Evolutionary conservation across 2,888 invertebrate species (phyloP), one percentile per base, ranked within the genome.

Genomic region (Aradus depressus): DNA sequence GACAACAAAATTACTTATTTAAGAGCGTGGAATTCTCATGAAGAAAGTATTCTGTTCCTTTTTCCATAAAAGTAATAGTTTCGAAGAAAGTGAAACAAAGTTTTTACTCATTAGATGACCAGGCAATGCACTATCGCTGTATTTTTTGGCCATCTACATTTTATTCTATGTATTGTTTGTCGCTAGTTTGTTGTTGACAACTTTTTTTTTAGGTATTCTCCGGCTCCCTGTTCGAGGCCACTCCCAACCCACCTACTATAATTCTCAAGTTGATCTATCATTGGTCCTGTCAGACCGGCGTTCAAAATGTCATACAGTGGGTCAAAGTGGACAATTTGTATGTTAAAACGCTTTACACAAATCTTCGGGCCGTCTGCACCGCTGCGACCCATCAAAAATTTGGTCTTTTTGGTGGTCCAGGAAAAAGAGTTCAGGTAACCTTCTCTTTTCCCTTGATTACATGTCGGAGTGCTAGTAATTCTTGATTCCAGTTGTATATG

Each of bases 231-330:
- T 91, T 90, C 63, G 89, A 90, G 68, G 84, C 84, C 0, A 83
- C 87, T 2, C 81, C 84, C 0, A 84, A 89, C 68, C 82, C 86
- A 0, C 89, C 91, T 0, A 82, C 83, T 28, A 81, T 85, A 0
- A 71, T 90, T 6, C 69, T 91, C 1, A 90, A 90, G 62, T 71
- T 91, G 0, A 76, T 91, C 45, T 91, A 91, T 68, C 90, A 90
- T 65, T 91, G 91, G 91, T 77, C 87, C 0, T 90, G 90, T 60
- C 90, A 91, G 65, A 90, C 91, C 0, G 86, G 84, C 58, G 84
- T 89, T 1, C 83, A 84, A 60, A 91, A 90, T 63, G 87, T 90
- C 0, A 79, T 86, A 0, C 85, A 86, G 56, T 91, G 90, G 91
- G 90, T 90, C 0, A 78, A 79, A 66, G 87, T 84, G 1, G 79